Base-by-base conservation (phyloP, 2,888 invertebrate species). In the Drosophila rubida region DNA sequence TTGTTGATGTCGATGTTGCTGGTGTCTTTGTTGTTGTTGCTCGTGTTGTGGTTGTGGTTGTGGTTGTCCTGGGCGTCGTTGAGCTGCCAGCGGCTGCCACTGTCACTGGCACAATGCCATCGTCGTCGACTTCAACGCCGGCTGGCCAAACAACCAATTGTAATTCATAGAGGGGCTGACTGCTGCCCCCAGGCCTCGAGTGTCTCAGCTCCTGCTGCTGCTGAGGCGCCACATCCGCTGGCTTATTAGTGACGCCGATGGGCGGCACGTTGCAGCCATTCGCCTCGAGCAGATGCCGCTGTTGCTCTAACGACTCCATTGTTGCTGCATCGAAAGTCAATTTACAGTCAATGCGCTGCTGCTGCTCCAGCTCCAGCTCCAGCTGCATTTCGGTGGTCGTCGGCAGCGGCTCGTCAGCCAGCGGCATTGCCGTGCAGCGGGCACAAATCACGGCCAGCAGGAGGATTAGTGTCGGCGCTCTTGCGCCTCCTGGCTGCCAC, bases 61-160 rank as follows among this genome's bases (percentile, higher is more conserved):
- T 41, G 22, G 42, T 59, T 23, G 60, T 42, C n/a, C 27, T 78
- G 70, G 51, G 39, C 9, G 55, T 44, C 14, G 64, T 60, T 41
- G 30, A 32, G 32, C 14, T 53, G 41, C 7, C 27, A 19, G 11
- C 49, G 60, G 11, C 62, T 27, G 27, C n/a, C n/a, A 5, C 61
- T 41, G 59, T 27, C 46, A 42, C 25, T 50, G 62, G 50, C 11
- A 61, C 59, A 44, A 53, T 51, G 49, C 69, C 80, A 58, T 64
- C 63, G 41, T 27, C 9, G 27, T n/a, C 11, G 42, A 82, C 84
- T 63, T 85, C 87, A 42, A 79, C 67, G 74, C 86, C 86, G 53
- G 71, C 64, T 58, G 90, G 90, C 90, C 90, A 90, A 72, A 88
- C 89, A 59, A 81, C 78, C 83, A 90, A 69, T 82, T 90, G 90